A percentile compares a stretch with the other conserved stretches of the same genome.
These are phyloP conservation scores for Drosophila greeni DNA, from an alignment of 2,888 invertebrate genomes.

Conservation along the genomic window DNA sequence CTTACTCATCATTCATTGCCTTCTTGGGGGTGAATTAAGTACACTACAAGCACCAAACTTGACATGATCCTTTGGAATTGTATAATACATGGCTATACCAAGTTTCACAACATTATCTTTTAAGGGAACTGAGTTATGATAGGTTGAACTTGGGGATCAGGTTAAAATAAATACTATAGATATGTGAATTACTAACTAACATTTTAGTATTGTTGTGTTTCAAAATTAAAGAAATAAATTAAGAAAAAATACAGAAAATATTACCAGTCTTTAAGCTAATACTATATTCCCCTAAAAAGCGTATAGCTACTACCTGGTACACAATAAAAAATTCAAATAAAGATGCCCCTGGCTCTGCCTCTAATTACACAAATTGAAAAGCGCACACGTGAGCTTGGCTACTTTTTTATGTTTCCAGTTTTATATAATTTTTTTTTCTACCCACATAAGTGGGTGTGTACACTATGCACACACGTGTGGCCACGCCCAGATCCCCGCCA, in stretches of 20 bases:
- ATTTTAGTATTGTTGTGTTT: background rate
- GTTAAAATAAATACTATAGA: background rate
- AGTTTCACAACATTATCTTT: conserved; percentile 1
- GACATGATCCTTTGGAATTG: background rate
- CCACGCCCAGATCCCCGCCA: conserved; percentile 39
- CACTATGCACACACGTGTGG: conserved; percentile 32
- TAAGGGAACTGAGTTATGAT: background rate
- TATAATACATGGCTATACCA: background rate
- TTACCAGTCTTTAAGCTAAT: background rate
- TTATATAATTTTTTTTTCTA: background rate
- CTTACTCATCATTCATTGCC: background rate
- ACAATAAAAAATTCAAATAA: conserved; percentile 49
- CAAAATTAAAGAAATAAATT: background rate
- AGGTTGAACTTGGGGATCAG: background rate
- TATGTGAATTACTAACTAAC: background rate
- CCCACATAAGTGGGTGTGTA: conserved; percentile 23
- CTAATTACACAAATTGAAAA: conserved; percentile 67
- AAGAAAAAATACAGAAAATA: background rate
- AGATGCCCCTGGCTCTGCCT: conserved; percentile 37
- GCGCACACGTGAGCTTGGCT: conserved; percentile 51
- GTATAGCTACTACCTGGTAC: background rate
- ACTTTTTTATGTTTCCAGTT: conserved; percentile 2
- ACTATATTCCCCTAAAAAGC: background rate
- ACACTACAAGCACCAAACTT: background rate
- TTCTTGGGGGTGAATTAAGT: background rate